Base-by-base conservation (phyloP, 2,113 vertebrate species). In the Atrichornis clamosus region DNA sequence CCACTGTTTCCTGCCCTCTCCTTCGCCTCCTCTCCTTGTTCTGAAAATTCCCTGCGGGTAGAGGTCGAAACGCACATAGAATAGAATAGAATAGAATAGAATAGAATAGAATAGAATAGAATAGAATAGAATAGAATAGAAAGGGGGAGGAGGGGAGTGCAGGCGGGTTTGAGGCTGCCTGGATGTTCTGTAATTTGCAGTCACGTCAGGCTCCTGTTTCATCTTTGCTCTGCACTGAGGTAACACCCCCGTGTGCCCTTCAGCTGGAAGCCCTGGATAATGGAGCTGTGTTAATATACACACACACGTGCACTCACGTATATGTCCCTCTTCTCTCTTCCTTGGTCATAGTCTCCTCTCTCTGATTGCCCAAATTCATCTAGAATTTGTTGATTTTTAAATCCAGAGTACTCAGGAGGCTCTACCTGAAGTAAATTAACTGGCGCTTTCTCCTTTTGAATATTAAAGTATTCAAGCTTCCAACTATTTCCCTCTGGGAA, bases 381-480 rank as follows among this genome's bases (percentile, higher is more conserved):
- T 78, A 49, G 30, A 72, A 87, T 60, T 60, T 62, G 67, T 83
- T 84, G 65, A 79, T 82, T 87, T 92, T 91, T 87, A 91, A 91
- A 82, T 49, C 28, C 18, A 11, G 69, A 56, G 10, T 30, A 26
- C 93, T 87, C 68, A 30, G 32, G 74, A 80, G 55, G 35, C 9
- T 87, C 47, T 23, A 92, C 73, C 77, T 92, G 84, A 73, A 82
- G 55, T 52, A 72, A 84, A 87, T 68, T 72, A 87, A 56, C 53
- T 67, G 47, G 5, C 64, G 32, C 4, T 21, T 82, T 84, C 56
- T 94, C 32, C 60, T 89, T 42, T 84, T 89, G 85, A 92, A 87
- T 95, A 89, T 89, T 89, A 87, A 91, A 95, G 22, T 7, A 26
- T 20, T 72, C 30, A 20, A 84, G 49, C 37, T 87, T 87, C 89